These are phyloP conservation scores for Scleropages formosus DNA, from an alignment of 2,797 vertebrate genomes.

Conservation along the genomic window DNA sequence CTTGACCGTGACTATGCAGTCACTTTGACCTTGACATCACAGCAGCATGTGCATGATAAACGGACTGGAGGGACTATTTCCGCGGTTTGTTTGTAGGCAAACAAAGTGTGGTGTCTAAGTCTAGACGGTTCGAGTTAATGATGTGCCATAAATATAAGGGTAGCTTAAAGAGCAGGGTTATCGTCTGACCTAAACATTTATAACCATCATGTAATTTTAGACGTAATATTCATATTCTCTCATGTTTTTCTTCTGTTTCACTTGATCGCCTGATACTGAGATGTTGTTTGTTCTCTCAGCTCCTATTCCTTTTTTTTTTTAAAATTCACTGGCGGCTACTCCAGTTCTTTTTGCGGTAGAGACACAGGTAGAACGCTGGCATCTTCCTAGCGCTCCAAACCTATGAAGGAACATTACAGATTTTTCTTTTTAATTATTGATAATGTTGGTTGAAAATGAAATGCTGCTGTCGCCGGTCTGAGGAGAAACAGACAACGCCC, in stretches of 20 bases:
- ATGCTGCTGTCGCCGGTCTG: constrained; percentile 28
- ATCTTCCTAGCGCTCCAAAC: constrained; percentile 22
- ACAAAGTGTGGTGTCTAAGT: constrained; percentile 71
- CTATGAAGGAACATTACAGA: constrained; percentile 31
- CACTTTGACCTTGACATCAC: constrained; percentile 79
- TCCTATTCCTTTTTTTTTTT: not conserved
- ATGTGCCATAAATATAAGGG: constrained; percentile 66
- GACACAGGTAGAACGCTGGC: constrained; percentile 34
- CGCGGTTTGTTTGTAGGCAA: constrained; percentile 66
- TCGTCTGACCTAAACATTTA: constrained; percentile 15
- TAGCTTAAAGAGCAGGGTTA: constrained; percentile 20
- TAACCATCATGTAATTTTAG: not conserved
- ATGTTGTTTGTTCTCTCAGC: not conserved
- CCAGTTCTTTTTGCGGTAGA: constrained; percentile 28
- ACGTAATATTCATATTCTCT: not conserved
- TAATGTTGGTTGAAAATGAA: constrained; percentile 24
- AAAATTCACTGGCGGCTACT: constrained; percentile 2
- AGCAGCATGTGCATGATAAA: constrained; percentile 45
- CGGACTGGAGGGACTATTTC: constrained; percentile 57
- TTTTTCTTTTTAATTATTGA: constrained; percentile 30
- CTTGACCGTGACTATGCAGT: constrained; percentile 79
- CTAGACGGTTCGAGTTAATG: constrained; percentile 73
- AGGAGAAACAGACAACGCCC: constrained; percentile 24
- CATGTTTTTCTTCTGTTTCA: not conserved
- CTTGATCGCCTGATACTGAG: not conserved